These are phyloP conservation scores for Pollenia amentaria DNA, from an alignment of 2,888 invertebrate genomes.

Conservation along the genomic window DNA sequence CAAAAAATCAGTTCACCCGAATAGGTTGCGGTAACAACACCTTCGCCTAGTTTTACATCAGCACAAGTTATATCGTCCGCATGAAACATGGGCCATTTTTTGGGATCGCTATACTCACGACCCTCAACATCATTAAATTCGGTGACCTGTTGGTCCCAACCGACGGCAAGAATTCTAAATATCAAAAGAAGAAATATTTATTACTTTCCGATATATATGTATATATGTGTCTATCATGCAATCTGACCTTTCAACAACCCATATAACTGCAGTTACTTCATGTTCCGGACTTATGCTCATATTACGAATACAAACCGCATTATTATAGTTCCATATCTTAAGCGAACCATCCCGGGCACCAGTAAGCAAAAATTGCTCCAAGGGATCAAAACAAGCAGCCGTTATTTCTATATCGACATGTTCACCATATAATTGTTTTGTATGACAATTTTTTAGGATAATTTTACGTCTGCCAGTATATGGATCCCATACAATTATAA, in stretches of 20 bases:
- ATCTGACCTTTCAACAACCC: slow-evolving; percentile 86
- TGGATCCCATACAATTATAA: slow-evolving; percentile 93
- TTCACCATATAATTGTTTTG: slow-evolving; percentile 88
- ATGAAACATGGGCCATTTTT: slow-evolving; percentile 90
- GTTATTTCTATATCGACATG: slow-evolving; percentile 83
- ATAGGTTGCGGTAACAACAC: slow-evolving; percentile 90
- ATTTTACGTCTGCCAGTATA: slow-evolving; percentile 88
- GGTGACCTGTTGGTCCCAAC: slow-evolving; percentile 91
- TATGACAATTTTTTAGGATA: slow-evolving; percentile 90
- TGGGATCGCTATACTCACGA: slow-evolving; percentile 86
- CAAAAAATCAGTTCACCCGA: slow-evolving; percentile 93
- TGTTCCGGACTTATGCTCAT: slow-evolving; percentile 88
- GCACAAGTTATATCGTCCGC: slow-evolving; percentile 90
- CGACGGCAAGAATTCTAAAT: slow-evolving; percentile 89
- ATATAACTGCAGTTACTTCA: slow-evolving; percentile 87
- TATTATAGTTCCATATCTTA: slow-evolving; percentile 93
- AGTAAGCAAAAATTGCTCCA: slow-evolving; percentile 89
- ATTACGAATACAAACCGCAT: slow-evolving; percentile 89
- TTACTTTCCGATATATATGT: too few species aligned
- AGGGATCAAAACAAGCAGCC: slow-evolving; percentile 87
- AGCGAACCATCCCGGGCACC: slow-evolving; percentile 92
- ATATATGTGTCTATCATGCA: not conserved
- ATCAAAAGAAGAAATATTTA: not conserved
- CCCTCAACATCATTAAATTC: slow-evolving; percentile 87
- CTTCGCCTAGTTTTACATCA: slow-evolving; percentile 88